Conservation (phyloP, 1,140 invertebrate species). For the Dendrolimus kikuchii region DNA sequence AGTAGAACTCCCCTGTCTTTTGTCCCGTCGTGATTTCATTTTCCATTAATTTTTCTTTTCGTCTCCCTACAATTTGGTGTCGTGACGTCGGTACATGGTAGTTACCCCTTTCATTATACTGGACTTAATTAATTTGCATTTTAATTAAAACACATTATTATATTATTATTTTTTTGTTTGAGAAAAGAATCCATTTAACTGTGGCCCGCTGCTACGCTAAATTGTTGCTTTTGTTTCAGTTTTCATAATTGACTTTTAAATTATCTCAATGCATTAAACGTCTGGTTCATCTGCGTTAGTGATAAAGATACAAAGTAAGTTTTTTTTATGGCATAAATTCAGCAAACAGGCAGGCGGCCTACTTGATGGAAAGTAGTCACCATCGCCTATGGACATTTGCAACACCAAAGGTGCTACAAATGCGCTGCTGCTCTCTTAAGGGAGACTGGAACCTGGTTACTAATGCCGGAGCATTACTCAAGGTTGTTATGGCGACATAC, state of each 20-base stretch:
- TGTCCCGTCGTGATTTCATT: constrained; percentile 69
- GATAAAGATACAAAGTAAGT: neutral
- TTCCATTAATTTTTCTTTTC: constrained; percentile 71
- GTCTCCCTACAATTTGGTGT: constrained; percentile 63
- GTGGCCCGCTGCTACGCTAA: constrained; percentile 9
- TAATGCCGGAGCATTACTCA: too few relatives aligned
- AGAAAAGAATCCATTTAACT: constrained; percentile 31
- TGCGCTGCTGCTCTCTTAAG: too few relatives aligned
- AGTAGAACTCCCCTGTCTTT: constrained; percentile 70
- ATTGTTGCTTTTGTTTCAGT: constrained; percentile 21
- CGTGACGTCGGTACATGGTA: constrained; percentile 58
- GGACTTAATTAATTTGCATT: constrained; percentile 67
- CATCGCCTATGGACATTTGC: too few relatives aligned
- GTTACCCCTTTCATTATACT: constrained; percentile 65
- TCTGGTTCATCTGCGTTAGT: too few relatives aligned
- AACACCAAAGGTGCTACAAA: too few relatives aligned
- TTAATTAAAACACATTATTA: constrained; percentile 66
- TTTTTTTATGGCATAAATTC: too few relatives aligned
- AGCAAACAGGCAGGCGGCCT: too few relatives aligned
- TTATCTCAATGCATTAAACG: too few relatives aligned
- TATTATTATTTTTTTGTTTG: constrained; percentile 3
- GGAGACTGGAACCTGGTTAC: too few relatives aligned
- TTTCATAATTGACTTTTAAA: constrained; percentile 11
- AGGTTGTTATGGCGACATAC: too few relatives aligned
- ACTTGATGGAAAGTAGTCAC: too few relatives aligned